phyloP scores from a whole-genome alignment of 2,797 vertebrate species.

The Chromis chromis region DNA sequence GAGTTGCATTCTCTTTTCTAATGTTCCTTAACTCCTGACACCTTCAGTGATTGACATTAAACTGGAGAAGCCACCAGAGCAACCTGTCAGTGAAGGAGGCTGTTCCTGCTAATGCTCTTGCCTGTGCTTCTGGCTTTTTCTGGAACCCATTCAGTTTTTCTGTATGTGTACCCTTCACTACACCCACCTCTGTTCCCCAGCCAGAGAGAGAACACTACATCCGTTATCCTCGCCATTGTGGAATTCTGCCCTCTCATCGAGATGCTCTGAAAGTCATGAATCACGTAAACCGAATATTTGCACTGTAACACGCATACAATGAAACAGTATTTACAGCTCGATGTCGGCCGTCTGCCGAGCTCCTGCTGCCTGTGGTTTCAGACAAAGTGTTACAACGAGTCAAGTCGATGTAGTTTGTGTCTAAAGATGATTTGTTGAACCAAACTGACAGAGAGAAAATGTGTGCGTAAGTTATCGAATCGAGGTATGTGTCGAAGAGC shows the following conservation, averaged over 20 bases:
- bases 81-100: slow-evolving; percentile 92
- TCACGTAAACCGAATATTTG: slow-evolving; percentile 58
- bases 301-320: slow-evolving; percentile 52
- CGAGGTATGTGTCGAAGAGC: slow-evolving; percentile 39
- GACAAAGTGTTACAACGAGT: slow-evolving; percentile 15
- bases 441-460: slow-evolving; percentile 34
- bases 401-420: slow-evolving; percentile 14
- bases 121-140: slow-evolving; percentile 49
- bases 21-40: slow-evolving; percentile 84
- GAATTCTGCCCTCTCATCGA: slow-evolving; percentile 85
- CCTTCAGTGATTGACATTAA: slow-evolving; percentile 97
- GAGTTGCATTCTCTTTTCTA: neutral
- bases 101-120: slow-evolving; percentile 92
- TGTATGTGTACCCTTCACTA: slow-evolving; percentile 76
- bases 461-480: slow-evolving; percentile 15
- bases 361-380: slow-evolving; percentile 25
- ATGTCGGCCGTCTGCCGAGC: slow-evolving; percentile 14
- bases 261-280: slow-evolving; percentile 78
- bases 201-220: slow-evolving; percentile 78
- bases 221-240: slow-evolving; percentile 69
- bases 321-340: slow-evolving; percentile 34
- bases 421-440: slow-evolving; percentile 36
- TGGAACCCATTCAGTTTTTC: slow-evolving; percentile 69
- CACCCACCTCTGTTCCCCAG: slow-evolving; percentile 50
- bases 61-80: slow-evolving; percentile 96